phyloP scores from a whole-genome alignment of 2,113 vertebrate genomes.

The Carettochelys insculpta region DNA sequence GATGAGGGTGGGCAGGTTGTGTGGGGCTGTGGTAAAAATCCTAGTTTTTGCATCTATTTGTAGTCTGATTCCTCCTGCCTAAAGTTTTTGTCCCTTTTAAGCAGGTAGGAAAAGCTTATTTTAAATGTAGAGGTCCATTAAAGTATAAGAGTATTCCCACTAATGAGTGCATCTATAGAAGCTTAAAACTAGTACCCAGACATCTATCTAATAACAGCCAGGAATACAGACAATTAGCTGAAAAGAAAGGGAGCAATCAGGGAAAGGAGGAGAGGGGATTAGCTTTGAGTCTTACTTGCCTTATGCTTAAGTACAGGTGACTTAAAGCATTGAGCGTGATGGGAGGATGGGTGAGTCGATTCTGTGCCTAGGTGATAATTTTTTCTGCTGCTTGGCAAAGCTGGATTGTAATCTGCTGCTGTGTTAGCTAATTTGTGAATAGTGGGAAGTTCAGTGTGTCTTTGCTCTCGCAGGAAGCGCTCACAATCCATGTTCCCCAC shows the following conservation, averaged over 20 bases:
- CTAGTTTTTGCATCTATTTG: background rate
- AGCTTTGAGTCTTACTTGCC: background rate
- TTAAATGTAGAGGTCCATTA: background rate
- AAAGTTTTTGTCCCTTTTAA: background rate
- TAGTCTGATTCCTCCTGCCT: background rate
- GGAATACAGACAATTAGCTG: background rate
- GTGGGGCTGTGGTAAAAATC: rapidly evolving
- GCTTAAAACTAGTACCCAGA: background rate
- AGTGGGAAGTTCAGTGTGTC: background rate
- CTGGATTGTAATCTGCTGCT: background rate
- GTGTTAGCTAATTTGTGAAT: background rate
- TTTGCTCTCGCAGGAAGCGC: background rate
- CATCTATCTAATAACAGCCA: no score
- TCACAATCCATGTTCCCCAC: background rate
- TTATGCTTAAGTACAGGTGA: background rate
- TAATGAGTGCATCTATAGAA: background rate
- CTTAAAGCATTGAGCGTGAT: background rate
- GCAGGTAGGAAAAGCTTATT: background rate
- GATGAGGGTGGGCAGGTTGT: background rate
- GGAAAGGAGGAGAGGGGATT: background rate
- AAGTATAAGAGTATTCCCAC: no score
- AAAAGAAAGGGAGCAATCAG: background rate
- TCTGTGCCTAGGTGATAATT: background rate
- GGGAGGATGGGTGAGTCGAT: background rate
- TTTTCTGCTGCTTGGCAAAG: conserved; percentile 1